A percentile compares a stretch with the other conserved stretches of the same genome.
These are phyloP conservation scores for Danionella cerebrum DNA, from an alignment of 2,113 vertebrate genomes.

Conservation along the genomic window DNA sequence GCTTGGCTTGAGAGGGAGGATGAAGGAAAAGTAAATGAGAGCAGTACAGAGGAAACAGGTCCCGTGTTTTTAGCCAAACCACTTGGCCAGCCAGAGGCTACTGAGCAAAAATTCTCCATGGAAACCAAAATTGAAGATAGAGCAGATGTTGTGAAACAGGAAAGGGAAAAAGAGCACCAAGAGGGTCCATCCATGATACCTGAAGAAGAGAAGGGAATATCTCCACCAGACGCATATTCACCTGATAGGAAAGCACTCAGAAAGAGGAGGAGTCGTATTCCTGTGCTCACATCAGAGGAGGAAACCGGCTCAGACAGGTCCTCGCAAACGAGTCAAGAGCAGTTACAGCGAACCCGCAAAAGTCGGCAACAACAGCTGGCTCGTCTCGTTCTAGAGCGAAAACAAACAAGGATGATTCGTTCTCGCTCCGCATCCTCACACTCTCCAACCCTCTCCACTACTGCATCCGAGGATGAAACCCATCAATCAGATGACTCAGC, in stretches of 20 bases:
- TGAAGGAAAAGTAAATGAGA: background rate
- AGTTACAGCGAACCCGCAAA: slow-evolving; percentile 52
- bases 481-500: slow-evolving; percentile 65
- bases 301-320: slow-evolving; percentile 79
- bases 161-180: background rate
- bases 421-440: slow-evolving; percentile 69
- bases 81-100: slow-evolving; percentile 37
- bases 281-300: slow-evolving; percentile 76
- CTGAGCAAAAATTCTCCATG: slow-evolving; percentile 37
- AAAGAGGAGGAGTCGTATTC: slow-evolving; percentile 72
- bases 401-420: slow-evolving; percentile 65
- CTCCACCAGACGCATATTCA: slow-evolving; percentile 25
- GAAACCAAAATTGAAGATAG: slow-evolving; percentile 26
- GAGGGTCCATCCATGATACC: background rate
- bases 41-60: background rate
- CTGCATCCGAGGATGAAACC: slow-evolving; percentile 77
- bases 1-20: background rate
- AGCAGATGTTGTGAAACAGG: background rate
- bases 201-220: slow-evolving; percentile 12
- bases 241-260: slow-evolving; percentile 36
- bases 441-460: slow-evolving; percentile 66
- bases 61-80: slow-evolving; percentile 51
- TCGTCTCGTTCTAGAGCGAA: slow-evolving; percentile 75
- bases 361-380: slow-evolving; percentile 67
- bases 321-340: slow-evolving; percentile 55